phyloP scores from a whole-genome alignment of 2,888 invertebrate genomes.

The Leptothorax acervorum region DNA sequence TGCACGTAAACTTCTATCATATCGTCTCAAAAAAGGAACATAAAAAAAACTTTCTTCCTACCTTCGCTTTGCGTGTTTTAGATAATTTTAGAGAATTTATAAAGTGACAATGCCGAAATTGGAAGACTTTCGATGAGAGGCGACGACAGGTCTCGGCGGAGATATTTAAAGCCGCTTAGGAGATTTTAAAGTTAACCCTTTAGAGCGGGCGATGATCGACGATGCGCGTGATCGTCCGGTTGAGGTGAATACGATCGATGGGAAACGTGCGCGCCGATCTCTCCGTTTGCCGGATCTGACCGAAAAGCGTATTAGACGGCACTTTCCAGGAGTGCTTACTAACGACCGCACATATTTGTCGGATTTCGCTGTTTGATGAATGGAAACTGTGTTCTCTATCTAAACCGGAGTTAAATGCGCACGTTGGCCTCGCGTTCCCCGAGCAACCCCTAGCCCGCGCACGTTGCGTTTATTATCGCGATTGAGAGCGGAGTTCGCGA shows the following conservation, averaged over 20 bases:
- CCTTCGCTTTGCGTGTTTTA: background rate
- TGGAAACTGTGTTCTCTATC: slow-evolving; percentile 53
- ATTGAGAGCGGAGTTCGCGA: slow-evolving; percentile 50
- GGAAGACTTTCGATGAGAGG: background rate
- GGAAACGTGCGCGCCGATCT: slow-evolving; percentile 24
- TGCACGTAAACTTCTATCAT: background rate
- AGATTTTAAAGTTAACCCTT: slow-evolving; percentile 30
- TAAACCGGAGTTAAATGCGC: slow-evolving; percentile 47
- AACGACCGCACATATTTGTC: slow-evolving; percentile 61
- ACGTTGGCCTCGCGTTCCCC: slow-evolving; percentile 32
- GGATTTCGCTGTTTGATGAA: slow-evolving; percentile 60
- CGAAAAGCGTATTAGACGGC: slow-evolving; percentile 37
- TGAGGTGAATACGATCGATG: slow-evolving; percentile 35
- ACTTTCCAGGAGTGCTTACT: slow-evolving; percentile 54
- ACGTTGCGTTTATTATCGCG: slow-evolving; percentile 56
- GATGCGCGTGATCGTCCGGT: slow-evolving; percentile 35
- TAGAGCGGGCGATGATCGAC: slow-evolving; percentile 37
- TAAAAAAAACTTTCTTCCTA: background rate
- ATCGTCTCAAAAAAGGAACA: background rate
- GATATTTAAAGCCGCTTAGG: slow-evolving; percentile 32
- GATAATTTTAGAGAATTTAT: background rate
- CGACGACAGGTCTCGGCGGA: background rate
- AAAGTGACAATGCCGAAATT: background rate
- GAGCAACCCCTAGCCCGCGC: slow-evolving; percentile 22
- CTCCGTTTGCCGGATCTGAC: slow-evolving; percentile 25